Percentiles rank a stretch among this genome's conserved stretches.
Conservation (phyloP, 2,888 invertebrate genomes). For the Oxyteleia sp. region DNA sequence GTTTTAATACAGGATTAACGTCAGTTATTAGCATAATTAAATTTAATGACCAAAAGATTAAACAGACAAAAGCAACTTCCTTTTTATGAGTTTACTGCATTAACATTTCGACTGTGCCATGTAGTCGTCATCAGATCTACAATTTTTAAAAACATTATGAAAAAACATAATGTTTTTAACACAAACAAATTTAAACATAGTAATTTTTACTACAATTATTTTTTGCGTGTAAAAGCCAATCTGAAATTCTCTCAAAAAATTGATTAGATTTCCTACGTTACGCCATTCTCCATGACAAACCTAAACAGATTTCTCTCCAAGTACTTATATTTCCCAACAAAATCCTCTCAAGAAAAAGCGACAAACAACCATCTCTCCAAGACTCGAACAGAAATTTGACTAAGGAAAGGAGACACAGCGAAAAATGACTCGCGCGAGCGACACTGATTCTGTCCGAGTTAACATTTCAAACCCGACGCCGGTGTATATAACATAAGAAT, state of each 20-base stretch:
- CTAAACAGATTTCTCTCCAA: constrained; percentile 1
- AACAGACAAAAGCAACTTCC: too few relatives aligned
- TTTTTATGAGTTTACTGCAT: too few relatives aligned
- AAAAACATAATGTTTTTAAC: too few relatives aligned
- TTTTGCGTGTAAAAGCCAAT: too few relatives aligned
- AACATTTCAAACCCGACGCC: constrained; percentile 70
- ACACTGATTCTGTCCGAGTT: constrained; percentile 71
- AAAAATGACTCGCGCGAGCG: constrained; percentile 64
- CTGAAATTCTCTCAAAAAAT: background rate
- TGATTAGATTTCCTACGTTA: background rate
- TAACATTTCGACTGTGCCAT: too few relatives aligned
- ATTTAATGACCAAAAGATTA: too few relatives aligned
- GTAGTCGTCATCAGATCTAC: too few relatives aligned
- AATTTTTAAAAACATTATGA: too few relatives aligned
- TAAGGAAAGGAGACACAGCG: constrained; percentile 26
- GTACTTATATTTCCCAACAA: constrained; percentile 76
- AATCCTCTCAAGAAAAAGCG: constrained; percentile 39
- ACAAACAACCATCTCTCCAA: constrained; percentile 15
- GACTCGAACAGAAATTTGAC: constrained; percentile 47
- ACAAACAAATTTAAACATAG: too few relatives aligned
- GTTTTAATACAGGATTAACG: too few relatives aligned
- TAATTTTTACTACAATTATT: too few relatives aligned
- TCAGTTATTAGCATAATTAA: too few relatives aligned
- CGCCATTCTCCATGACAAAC: background rate
- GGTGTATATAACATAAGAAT: constrained; percentile 73